Percentiles rank a stretch among this genome's conserved stretches.
Conservation (phyloP, 2,113 vertebrate species). For the Bujurquina vittata region DNA sequence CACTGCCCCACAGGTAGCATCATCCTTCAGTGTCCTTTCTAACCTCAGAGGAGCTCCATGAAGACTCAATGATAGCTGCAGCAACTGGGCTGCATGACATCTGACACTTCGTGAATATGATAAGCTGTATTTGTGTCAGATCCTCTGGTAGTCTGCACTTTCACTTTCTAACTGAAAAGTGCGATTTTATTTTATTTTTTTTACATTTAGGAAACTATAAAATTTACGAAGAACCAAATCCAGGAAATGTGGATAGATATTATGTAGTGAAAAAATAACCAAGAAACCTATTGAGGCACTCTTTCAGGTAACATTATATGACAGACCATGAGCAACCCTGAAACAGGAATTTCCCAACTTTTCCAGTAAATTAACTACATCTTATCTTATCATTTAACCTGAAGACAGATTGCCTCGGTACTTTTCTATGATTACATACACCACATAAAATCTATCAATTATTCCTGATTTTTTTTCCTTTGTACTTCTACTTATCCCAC, state of each 20-base stretch:
- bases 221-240: not conserved
- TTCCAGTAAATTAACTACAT: not conserved
- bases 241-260: not conserved
- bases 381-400: not conserved
- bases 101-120: not conserved
- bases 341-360: not conserved
- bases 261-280: not conserved
- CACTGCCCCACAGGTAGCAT: not conserved
- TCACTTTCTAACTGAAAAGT: not conserved
- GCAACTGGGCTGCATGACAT: not conserved
- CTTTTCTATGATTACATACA: not conserved
- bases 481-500: not conserved
- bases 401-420: not conserved
- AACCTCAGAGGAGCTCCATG: not conserved
- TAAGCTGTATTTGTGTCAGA: not conserved
- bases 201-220: not conserved
- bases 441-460: not conserved
- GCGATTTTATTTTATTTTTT: not conserved
- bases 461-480: not conserved
- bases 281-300: not conserved
- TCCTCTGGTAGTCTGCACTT: not conserved
- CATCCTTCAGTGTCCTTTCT: not conserved
- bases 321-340: not conserved
- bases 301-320: not conserved
- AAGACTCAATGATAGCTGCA: fast-evolving